Evolutionary conservation across 64 coral and sea anemone species (phyloP).

Genomic region (Cladopsammia gracilis): DNA sequence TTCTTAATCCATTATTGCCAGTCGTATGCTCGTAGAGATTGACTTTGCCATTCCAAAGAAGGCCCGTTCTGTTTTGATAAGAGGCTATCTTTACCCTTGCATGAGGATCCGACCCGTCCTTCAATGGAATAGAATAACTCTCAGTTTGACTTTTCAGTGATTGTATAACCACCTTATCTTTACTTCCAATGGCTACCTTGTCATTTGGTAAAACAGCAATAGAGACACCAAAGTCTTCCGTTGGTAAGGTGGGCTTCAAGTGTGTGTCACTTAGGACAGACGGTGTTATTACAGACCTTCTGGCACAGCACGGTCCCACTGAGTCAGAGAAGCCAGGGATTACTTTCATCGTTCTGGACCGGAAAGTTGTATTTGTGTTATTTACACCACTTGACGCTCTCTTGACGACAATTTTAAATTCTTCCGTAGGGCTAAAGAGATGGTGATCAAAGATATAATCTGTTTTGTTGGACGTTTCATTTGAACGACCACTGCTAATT

Average conservation of each 20-base stretch:
- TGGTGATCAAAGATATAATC: conserved; percentile 12
- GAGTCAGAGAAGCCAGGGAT: conserved; percentile 72
- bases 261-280: conserved; percentile 36
- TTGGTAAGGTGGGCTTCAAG: conserved; percentile 42
- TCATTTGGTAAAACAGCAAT: conserved; percentile 22
- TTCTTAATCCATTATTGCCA: neutral
- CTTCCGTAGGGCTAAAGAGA: conserved; percentile 44
- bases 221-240: conserved; percentile 37
- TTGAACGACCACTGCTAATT: neutral
- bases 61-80: neutral
- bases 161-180: conserved; percentile 16
- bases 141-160: neutral
- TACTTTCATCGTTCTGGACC: conserved; percentile 61
- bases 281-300: neutral
- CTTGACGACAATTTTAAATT: conserved; percentile 45
- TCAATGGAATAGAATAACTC: neutral
- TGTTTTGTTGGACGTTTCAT: neutral
- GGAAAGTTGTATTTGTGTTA: conserved; percentile 49
- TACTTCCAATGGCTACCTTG: conserved; percentile 8
- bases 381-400: conserved; percentile 34
- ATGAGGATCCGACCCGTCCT: neutral
- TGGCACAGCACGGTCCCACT: conserved; percentile 54
- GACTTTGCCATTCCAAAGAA: conserved; percentile 20
- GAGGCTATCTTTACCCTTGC: conserved; percentile 11
- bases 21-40: neutral